Conservation (phyloP, 2,797 vertebrate species). For the Pipistrellus pygmaeus region DNA sequence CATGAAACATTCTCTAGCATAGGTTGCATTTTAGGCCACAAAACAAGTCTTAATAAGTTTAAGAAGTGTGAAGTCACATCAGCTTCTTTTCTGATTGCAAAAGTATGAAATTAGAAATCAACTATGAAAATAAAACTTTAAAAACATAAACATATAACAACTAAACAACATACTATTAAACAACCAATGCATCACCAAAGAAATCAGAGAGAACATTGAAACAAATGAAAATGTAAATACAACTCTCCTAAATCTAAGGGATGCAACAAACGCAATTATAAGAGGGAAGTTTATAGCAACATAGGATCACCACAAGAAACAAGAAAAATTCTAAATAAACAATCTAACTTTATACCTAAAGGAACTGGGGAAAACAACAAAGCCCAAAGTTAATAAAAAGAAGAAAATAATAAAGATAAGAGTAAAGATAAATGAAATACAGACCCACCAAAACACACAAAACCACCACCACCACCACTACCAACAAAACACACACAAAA, state of each 20-base stretch:
- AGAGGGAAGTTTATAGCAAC: not conserved
- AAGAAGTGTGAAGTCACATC: not conserved
- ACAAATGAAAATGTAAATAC: not conserved
- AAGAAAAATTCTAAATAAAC: not conserved
- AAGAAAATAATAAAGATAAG: not conserved
- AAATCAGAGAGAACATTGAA: not conserved
- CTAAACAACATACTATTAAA: not conserved
- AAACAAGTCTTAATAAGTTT: not conserved
- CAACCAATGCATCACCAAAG: not conserved
- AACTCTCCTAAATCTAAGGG: not conserved
- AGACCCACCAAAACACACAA: not conserved
- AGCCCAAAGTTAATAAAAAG: not conserved
- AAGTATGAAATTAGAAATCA: not conserved
- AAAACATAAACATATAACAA: not conserved
- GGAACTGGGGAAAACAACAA: not conserved
- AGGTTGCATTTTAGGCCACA: too few relatives aligned
- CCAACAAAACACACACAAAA: not conserved
- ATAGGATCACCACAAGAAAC: not conserved
- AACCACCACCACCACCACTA: not conserved
- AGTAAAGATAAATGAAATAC: not conserved
- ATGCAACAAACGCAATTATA: not conserved
- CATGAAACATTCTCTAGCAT: not conserved
- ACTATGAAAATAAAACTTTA: not conserved
- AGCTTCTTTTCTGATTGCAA: not conserved
- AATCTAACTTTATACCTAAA: not conserved